Evolutionary conservation across 2,113 vertebrate genomes (phyloP).

Genomic region (Geococcyx californianus): DNA sequence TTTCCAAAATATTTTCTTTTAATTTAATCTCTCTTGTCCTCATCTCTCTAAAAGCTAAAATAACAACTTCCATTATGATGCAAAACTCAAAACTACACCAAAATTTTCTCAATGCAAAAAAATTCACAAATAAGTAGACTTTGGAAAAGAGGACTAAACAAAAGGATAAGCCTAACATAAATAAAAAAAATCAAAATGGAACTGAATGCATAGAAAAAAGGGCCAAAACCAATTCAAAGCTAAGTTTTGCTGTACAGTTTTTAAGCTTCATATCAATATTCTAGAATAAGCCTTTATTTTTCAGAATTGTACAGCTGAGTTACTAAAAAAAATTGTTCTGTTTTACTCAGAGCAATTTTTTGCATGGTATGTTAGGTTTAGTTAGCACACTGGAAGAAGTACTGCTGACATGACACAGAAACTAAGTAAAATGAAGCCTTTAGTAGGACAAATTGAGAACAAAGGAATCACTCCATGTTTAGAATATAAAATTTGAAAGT

Average conservation of each 20-base stretch:
- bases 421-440: neutral
- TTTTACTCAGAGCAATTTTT: neutral
- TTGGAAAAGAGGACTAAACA: neutral
- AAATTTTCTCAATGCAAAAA: neutral
- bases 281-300: neutral
- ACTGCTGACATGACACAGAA: neutral
- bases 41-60: neutral
- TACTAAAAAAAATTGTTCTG: neutral
- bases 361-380: neutral
- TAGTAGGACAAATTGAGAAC: slow-evolving; percentile 1
- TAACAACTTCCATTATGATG: neutral
- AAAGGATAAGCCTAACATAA: neutral
- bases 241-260: neutral
- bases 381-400: neutral
- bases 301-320: neutral
- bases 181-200: neutral
- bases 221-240: neutral
- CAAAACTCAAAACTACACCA: neutral
- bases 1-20: neutral
- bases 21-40: neutral
- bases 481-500: neutral
- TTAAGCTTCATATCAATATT: neutral
- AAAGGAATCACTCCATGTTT: neutral
- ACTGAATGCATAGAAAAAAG: neutral
- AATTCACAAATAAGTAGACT: neutral